These are phyloP conservation scores for Drosophila pseudoobscura DNA, from an alignment of 1,140 invertebrate species.

Conservation along the genomic window DNA sequence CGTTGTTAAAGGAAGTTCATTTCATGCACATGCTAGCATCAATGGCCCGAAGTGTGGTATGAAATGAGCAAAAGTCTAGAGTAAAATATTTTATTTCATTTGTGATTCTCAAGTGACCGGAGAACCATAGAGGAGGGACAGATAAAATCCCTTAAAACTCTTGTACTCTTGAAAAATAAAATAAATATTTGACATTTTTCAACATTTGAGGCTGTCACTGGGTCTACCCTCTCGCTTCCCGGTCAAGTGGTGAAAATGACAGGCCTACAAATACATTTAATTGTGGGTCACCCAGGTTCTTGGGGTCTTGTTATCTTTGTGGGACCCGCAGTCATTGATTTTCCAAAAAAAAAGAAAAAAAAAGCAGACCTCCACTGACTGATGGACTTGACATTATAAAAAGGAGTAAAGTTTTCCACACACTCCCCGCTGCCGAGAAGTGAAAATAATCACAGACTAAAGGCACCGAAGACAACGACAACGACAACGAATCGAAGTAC, in stretches of 20 bases:
- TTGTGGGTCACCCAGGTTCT: slow-evolving; percentile 52
- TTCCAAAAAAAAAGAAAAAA: neutral
- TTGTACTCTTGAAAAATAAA: slow-evolving; percentile 55
- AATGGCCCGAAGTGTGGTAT: slow-evolving; percentile 41
- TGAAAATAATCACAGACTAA: no score
- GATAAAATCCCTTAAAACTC: slow-evolving; percentile 49
- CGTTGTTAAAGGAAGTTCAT: slow-evolving; percentile 43
- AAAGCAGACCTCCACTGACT: no score
- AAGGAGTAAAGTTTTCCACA: no score
- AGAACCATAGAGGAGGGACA: slow-evolving; percentile 6
- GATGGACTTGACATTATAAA: no score
- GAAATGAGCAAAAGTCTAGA: slow-evolving; percentile 69
- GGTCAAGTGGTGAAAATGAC: slow-evolving; percentile 65
- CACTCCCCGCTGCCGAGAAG: no score
- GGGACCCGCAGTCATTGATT: slow-evolving; percentile 26
- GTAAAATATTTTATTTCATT: slow-evolving; percentile 77
- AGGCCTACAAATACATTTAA: slow-evolving; percentile 78
- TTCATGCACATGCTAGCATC: slow-evolving; percentile 40
- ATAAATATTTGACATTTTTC: slow-evolving; percentile 72
- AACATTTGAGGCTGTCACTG: no score
- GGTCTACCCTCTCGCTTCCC: slow-evolving; percentile 28
- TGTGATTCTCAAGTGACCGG: slow-evolving; percentile 40
- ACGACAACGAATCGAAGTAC: no score
- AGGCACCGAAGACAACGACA: no score
- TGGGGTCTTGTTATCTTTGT: slow-evolving; percentile 17